Evolutionary conservation across 2,113 vertebrate genomes (phyloP).

Genomic region (Lichenostomus cassidix): DNA sequence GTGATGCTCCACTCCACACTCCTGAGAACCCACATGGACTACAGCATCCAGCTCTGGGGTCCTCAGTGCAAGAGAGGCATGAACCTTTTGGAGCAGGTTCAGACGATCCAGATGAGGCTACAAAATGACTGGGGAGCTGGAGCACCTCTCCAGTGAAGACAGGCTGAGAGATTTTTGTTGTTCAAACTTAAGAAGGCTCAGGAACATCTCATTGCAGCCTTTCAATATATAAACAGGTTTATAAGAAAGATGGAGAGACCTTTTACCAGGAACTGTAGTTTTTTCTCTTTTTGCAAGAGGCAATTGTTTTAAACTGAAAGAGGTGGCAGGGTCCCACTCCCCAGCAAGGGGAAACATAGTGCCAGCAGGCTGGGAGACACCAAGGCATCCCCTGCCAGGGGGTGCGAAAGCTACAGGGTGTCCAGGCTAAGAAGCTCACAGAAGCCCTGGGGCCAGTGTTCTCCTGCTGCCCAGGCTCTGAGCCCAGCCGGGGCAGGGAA

Average conservation of each 20-base stretch:
- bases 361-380: not conserved
- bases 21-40: not conserved
- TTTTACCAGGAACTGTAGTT: not conserved
- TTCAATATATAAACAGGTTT: not conserved
- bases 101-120: not conserved
- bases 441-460: too few relatives aligned
- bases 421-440: too few relatives aligned
- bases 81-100: not conserved
- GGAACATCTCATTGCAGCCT: not conserved
- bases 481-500: not conserved
- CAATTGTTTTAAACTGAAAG: not conserved
- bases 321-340: not conserved
- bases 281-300: not conserved
- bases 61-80: not conserved
- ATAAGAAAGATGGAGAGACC: not conserved
- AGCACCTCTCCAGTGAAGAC: not conserved
- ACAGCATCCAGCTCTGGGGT: not conserved
- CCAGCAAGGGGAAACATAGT: accelerated
- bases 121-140: accelerated
- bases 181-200: not conserved
- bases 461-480: accelerated
- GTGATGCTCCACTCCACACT: not conserved
- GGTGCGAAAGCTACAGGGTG: accelerated
- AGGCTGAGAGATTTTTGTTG: not conserved
- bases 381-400: not conserved